Percentiles rank a stretch among this genome's conserved stretches.
Evolutionary conservation across 2,113 vertebrate species (phyloP).

Genomic region (Oxyruncus cristatus): DNA sequence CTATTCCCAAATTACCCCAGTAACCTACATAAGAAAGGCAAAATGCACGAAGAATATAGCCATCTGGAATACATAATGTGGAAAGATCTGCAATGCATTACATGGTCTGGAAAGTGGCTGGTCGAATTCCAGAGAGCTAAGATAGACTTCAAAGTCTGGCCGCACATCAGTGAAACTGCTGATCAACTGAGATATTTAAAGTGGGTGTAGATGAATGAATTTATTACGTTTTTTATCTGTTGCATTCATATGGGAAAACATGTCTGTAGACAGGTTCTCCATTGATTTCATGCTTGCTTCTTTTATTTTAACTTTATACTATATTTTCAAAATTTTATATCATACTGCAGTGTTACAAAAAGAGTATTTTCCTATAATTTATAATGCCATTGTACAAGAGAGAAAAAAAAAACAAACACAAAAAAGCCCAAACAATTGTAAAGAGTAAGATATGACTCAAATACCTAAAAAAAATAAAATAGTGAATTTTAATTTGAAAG

Average conservation of each 20-base stretch:
- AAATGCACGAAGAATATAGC: slow-evolving; percentile 71
- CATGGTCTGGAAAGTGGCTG: slow-evolving; percentile 83
- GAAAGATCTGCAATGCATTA: slow-evolving; percentile 83
- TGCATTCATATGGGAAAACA: slow-evolving; percentile 71
- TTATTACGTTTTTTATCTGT: slow-evolving; percentile 84
- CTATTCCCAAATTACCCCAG: slow-evolving; percentile 65
- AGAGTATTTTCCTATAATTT: not conserved
- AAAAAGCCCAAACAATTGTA: not conserved
- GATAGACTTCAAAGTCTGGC: slow-evolving; percentile 88
- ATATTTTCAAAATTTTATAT: slow-evolving; percentile 27
- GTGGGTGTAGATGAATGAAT: slow-evolving; percentile 82
- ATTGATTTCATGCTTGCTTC: slow-evolving; percentile 66
- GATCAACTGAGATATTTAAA: slow-evolving; percentile 79
- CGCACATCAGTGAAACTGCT: slow-evolving; percentile 79
- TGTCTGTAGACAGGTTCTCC: slow-evolving; percentile 59
- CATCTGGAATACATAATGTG: slow-evolving; percentile 82
- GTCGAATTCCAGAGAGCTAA: slow-evolving; percentile 82
- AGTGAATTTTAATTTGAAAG: not conserved
- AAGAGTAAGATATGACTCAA: not conserved
- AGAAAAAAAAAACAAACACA: not conserved
- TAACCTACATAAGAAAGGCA: slow-evolving; percentile 72
- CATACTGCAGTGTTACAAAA: not conserved
- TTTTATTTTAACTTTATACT: slow-evolving; percentile 11
- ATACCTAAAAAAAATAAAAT: not conserved
- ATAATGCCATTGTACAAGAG: not conserved